Conservation (phyloP, 2,888 invertebrate genomes). For the Heliconius aoede region DNA sequence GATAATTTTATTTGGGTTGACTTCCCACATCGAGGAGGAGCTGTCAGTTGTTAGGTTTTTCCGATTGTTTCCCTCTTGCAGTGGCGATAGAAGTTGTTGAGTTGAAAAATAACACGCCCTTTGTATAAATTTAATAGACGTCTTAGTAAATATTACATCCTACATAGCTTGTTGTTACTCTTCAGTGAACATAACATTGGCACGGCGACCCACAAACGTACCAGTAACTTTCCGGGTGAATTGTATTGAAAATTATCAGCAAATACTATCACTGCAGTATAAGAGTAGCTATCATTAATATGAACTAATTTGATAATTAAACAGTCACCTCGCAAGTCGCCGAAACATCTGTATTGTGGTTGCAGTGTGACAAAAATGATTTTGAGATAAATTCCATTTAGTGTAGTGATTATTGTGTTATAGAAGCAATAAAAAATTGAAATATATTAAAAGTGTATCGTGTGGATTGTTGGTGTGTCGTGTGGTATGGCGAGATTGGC, state of each 20-base stretch:
- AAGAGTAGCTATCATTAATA: conserved; percentile 50
- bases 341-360: conserved; percentile 74
- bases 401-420: conserved; percentile 73
- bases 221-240: conserved; percentile 60
- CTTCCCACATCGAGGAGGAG: conserved; percentile 73
- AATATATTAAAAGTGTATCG: conserved; percentile 62
- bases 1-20: conserved; percentile 75
- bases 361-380: conserved; percentile 81
- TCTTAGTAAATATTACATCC: conserved; percentile 68
- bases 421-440: conserved; percentile 65
- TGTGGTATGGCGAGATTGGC: conserved; percentile 71
- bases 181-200: conserved; percentile 82
- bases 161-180: conserved; percentile 79
- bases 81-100: conserved; percentile 48
- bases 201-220: conserved; percentile 73
- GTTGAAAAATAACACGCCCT: conserved; percentile 43
- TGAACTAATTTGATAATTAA: conserved; percentile 45
- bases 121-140: conserved; percentile 50
- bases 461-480: conserved; percentile 61
- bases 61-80: conserved; percentile 63
- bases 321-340: conserved; percentile 60
- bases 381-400: conserved; percentile 79
- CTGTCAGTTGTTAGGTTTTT: conserved; percentile 79
- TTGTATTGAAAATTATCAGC: conserved; percentile 57
- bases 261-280: conserved; percentile 48